Evolutionary conservation across 53 echinoderm and acorn worm species (phyloP).

Genomic region (Arbacia lixula): DNA sequence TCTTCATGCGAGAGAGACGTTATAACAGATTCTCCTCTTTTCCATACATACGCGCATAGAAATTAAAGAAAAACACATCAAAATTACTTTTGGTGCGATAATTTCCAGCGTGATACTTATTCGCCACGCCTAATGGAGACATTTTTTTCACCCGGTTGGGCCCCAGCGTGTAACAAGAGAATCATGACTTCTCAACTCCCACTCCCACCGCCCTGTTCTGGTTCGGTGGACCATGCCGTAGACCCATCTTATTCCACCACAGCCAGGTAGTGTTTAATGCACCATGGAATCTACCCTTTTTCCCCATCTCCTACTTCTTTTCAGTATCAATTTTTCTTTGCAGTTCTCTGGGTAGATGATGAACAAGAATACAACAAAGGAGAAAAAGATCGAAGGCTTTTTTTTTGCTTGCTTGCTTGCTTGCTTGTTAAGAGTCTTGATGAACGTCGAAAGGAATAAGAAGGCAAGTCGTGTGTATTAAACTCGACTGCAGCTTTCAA

Average conservation of each 20-base stretch:
- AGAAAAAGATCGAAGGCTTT: constrained; percentile 7
- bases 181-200: constrained; percentile 25
- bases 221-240: constrained; percentile 34
- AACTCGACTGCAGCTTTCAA: constrained; percentile 37
- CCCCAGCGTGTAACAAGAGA: constrained; percentile 25
- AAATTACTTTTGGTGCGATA: constrained; percentile 45
- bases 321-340: constrained; percentile 51
- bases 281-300: too few species aligned
- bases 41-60: constrained; percentile 10
- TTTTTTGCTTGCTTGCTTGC: background rate
- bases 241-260: constrained; percentile 16
- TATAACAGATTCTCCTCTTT: constrained; percentile 28
- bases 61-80: constrained; percentile 48
- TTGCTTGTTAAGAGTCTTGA: background rate
- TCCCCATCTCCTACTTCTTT: constrained; percentile 1
- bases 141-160: constrained; percentile 21
- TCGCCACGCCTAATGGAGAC: constrained; percentile 45
- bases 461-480: constrained; percentile 40
- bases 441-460: constrained; percentile 27
- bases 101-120: constrained; percentile 47
- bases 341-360: constrained; percentile 16
- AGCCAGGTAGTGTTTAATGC: constrained; percentile 35
- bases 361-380: background rate
- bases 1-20: too few species aligned
- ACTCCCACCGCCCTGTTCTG: constrained; percentile 35